phyloP scores from a whole-genome alignment of 2,888 invertebrate genomes.

The Tiliacea citrago region DNA sequence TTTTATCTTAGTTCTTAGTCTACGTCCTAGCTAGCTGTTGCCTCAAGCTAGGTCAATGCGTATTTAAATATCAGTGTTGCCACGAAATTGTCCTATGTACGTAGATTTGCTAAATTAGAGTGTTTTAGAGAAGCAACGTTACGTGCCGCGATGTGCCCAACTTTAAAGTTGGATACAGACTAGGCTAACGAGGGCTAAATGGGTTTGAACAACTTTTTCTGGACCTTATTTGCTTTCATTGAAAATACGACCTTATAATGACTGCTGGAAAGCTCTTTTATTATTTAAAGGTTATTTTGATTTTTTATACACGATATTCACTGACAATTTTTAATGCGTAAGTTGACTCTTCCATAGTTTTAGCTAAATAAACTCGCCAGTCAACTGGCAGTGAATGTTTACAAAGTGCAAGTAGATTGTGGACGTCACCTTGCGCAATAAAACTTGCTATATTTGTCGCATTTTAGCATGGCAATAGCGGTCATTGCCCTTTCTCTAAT shows the following conservation, averaged over 20 bases:
- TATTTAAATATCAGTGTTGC: constrained; percentile 6
- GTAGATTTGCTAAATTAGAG: not conserved
- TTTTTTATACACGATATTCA: not conserved
- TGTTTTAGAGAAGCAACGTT: constrained; percentile 21
- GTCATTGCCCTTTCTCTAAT: not conserved
- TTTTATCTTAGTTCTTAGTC: not conserved
- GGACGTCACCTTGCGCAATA: no score
- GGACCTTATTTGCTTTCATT: not conserved
- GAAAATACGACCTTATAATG: not conserved
- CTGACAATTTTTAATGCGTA: not conserved
- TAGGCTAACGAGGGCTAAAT: constrained; percentile 27
- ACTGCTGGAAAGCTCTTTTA: not conserved
- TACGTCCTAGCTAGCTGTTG: not conserved
- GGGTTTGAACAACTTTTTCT: not conserved
- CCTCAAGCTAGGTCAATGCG: constrained; percentile 3
- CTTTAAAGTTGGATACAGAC: constrained; percentile 19
- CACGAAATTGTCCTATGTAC: not conserved
- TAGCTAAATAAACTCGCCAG: not conserved
- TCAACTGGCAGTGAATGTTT: not conserved
- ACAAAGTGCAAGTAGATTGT: not conserved
- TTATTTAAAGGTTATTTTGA: no score
- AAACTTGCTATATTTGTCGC: not conserved
- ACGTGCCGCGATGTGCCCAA: constrained; percentile 17
- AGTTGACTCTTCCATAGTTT: no score
- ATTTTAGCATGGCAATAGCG: not conserved